Conservation (phyloP, 1,140 invertebrate genomes). For the Panonychus citri region DNA sequence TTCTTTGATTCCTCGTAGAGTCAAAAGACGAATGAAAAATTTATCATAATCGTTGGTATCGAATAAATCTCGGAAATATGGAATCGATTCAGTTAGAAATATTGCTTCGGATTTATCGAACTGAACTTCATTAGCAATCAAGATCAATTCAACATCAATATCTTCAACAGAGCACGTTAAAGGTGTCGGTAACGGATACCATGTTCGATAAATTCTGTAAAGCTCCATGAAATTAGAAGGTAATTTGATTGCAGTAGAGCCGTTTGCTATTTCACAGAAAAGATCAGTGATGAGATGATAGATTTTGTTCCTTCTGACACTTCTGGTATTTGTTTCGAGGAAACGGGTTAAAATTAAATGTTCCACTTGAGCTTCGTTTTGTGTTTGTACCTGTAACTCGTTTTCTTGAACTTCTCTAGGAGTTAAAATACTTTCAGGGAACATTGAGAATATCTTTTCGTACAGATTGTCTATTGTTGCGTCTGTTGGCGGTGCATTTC, state of each 20-base stretch:
- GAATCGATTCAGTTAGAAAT: conserved; percentile 3
- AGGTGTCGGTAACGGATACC: background rate
- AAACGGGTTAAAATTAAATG: background rate
- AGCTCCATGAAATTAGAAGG: conserved; percentile 1
- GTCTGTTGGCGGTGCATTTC: too few species aligned
- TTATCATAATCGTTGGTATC: background rate
- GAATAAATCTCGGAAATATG: background rate
- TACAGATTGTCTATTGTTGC: too few species aligned
- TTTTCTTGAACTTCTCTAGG: background rate
- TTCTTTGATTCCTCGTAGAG: conserved; percentile 7
- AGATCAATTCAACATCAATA: background rate
- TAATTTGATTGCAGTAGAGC: background rate
- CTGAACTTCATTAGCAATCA: conserved; percentile 8
- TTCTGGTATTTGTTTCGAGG: background rate
- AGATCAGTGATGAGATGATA: conserved; percentile 1
- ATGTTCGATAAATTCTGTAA: conserved; percentile 6
- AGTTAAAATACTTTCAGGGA: background rate
- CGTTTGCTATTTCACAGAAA: background rate
- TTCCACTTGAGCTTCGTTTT: background rate
- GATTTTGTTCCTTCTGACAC: background rate
- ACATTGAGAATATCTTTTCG: background rate
- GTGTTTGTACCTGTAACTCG: background rate
- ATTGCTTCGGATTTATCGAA: conserved; percentile 2
- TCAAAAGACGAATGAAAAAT: conserved; percentile 7
- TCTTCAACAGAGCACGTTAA: background rate